Conservation (phyloP, 2,113 vertebrate genomes). For the Bos taurus region DNA sequence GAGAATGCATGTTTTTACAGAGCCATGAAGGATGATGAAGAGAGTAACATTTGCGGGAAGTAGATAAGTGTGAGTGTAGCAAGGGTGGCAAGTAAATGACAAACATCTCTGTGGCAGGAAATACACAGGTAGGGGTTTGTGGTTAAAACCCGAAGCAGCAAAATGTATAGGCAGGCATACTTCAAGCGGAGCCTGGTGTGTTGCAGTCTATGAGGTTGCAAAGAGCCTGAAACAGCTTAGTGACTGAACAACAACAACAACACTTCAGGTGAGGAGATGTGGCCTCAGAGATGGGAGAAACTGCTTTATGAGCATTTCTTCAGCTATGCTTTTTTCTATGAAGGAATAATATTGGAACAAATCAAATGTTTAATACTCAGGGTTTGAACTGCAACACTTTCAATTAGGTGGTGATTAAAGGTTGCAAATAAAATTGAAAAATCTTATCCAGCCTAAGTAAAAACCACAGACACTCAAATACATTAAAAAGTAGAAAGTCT, state of each 20-base stretch:
- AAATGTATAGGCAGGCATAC: no score
- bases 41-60: background rate
- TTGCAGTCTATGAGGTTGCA: background rate
- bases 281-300: background rate
- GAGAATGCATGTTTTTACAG: background rate
- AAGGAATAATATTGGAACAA: background rate
- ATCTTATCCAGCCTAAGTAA: background rate
- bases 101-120: background rate
- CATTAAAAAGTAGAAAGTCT: background rate
- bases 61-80: background rate
- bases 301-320: background rate
- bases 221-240: background rate
- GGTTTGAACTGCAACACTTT: background rate
- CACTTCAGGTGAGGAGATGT: background rate
- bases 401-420: background rate
- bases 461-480: background rate
- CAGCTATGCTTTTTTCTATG: background rate
- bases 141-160: background rate
- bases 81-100: background rate
- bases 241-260: background rate
- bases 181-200: background rate
- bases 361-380: slow-evolving; percentile 18
- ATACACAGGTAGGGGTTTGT: no score
- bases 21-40: background rate
- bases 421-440: slow-evolving; percentile 21